Conservation (phyloP, 2,888 invertebrate genomes). For the Trimorus sp. region DNA sequence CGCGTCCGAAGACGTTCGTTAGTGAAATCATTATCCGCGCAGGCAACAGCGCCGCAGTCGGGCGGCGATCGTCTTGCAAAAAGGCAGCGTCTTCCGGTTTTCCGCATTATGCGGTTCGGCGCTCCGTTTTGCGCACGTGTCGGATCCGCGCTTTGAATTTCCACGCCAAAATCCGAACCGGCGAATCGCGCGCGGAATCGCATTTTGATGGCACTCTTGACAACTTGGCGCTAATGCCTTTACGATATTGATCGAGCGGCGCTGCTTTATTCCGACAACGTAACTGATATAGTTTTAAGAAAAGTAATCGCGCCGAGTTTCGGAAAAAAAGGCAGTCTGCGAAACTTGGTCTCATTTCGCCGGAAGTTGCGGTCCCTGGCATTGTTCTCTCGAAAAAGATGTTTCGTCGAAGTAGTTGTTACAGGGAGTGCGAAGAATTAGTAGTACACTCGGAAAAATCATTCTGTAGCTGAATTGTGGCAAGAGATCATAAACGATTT, state of each 20-base stretch:
- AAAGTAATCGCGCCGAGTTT: not conserved
- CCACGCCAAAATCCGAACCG: not conserved
- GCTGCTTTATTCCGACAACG: slow-evolving; percentile 1
- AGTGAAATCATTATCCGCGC: slow-evolving; percentile 63
- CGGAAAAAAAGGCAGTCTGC: too few species aligned
- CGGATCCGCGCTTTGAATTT: not conserved
- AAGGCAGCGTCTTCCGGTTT: slow-evolving; percentile 17
- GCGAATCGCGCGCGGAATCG: not conserved
- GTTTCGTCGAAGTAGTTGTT: too few species aligned
- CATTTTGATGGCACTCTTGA: slow-evolving; percentile 21
- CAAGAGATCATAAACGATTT: too few species aligned
- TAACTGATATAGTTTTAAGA: slow-evolving; percentile 4
- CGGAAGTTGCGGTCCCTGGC: too few species aligned
- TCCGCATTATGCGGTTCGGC: not conserved
- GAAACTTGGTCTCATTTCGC: too few species aligned
- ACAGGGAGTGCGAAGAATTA: too few species aligned
- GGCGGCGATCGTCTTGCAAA: slow-evolving; percentile 50
- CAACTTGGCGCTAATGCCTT: slow-evolving; percentile 44
- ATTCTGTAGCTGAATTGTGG: too few species aligned
- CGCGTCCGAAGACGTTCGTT: slow-evolving; percentile 68
- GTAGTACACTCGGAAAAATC: too few species aligned
- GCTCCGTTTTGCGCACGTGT: not conserved
- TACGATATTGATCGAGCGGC: slow-evolving; percentile 61
- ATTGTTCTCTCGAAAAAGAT: too few species aligned
- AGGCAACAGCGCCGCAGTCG: slow-evolving; percentile 64